Evolutionary conservation across 2,797 vertebrate species (phyloP).

Genomic region (Fratercula arctica): DNA sequence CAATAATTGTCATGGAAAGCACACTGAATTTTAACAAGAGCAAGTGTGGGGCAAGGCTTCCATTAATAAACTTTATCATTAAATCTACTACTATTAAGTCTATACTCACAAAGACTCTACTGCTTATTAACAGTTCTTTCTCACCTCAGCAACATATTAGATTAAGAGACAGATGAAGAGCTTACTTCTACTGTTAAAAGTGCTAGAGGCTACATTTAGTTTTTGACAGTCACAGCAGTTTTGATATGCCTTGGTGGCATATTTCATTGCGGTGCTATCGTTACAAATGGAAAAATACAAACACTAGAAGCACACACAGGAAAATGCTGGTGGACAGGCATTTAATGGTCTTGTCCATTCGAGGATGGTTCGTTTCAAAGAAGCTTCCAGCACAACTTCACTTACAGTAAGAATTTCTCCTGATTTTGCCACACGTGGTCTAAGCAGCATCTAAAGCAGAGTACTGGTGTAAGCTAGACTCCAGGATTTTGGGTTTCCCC

Average conservation of each 20-base stretch:
- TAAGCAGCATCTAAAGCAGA: not conserved
- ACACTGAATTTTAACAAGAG: not conserved
- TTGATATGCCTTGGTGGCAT: not conserved
- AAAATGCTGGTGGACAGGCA: not conserved
- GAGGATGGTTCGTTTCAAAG: not conserved
- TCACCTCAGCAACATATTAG: not conserved
- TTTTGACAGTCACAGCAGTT: not conserved
- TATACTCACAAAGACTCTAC: not conserved
- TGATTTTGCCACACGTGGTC: not conserved
- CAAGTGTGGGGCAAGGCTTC: not conserved
- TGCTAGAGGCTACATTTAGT: not conserved
- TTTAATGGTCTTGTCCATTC: not conserved
- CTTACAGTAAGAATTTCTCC: not conserved
- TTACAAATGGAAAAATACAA: not conserved
- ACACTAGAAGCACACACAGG: not conserved
- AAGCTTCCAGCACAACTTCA: not conserved
- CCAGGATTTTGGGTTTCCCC: not conserved
- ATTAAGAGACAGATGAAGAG: not conserved
- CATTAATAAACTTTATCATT: constrained; percentile 23
- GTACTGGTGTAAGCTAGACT: not conserved
- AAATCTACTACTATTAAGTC: not conserved
- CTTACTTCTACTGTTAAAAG: not conserved
- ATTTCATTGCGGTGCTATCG: not conserved
- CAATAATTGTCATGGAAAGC: not conserved
- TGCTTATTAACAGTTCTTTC: not conserved